These are phyloP conservation scores for Escarpia spicata DNA, from an alignment of 2,888 invertebrate species.

Conservation along the genomic window DNA sequence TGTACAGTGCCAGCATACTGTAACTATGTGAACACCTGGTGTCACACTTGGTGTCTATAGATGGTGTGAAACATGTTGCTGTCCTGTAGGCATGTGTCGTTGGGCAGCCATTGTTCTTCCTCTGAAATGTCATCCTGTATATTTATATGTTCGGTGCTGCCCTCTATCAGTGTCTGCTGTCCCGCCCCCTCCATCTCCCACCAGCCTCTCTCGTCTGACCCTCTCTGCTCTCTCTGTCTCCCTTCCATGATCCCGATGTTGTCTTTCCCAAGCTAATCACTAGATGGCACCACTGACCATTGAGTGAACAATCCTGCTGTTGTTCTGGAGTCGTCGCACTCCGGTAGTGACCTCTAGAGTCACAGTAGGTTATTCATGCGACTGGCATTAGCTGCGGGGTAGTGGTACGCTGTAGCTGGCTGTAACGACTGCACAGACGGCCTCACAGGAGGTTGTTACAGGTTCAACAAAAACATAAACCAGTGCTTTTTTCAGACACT, in stretches of 20 bases:
- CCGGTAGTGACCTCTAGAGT: constrained; percentile 10
- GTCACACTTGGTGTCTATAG: too few relatives aligned
- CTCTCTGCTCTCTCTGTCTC: neutral
- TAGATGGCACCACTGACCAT: neutral
- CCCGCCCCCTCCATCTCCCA: neutral
- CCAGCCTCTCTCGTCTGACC: neutral
- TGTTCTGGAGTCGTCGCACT: neutral
- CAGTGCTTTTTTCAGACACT: neutral
- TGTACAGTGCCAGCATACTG: neutral
- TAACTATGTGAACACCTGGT: neutral
- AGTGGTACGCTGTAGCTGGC: neutral
- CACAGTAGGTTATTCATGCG: neutral
- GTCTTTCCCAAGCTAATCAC: neutral
- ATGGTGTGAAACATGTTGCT: too few relatives aligned
- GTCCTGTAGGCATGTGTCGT: too few relatives aligned
- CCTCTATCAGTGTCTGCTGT: neutral
- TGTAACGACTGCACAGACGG: neutral
- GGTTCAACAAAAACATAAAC: neutral
- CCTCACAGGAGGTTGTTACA: neutral
- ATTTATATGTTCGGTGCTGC: neutral
- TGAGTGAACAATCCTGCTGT: neutral
- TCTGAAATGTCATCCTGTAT: neutral
- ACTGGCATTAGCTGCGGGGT: neutral
- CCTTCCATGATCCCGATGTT: neutral
- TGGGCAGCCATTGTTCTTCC: too few relatives aligned